Percentiles rank a stretch among this genome's conserved stretches.
Evolutionary conservation across 37 sponge, comb jelly and placozoan species (phyloP).

Genomic region (Petrosia ficiformis): DNA sequence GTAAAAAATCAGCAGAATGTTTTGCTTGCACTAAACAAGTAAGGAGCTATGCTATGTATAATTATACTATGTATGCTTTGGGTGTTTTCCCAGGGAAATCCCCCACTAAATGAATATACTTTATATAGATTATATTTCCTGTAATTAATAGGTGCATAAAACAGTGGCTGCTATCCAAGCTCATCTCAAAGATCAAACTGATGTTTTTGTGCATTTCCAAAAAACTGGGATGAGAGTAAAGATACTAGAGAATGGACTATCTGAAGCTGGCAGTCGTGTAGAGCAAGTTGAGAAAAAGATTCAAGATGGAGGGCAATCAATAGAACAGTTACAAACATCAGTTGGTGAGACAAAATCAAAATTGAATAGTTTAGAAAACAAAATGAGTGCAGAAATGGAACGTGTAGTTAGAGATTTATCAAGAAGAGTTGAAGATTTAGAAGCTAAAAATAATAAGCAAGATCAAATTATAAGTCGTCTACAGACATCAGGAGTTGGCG

Average conservation of each 20-base stretch:
- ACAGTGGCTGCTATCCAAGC: neutral
- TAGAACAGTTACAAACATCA: no score
- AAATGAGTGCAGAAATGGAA: no score
- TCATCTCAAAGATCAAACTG: neutral
- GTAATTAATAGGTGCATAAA: neutral
- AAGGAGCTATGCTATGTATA: constrained; percentile 22
- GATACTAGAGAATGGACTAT: neutral
- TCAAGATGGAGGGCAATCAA: no score
- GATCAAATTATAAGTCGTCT: neutral
- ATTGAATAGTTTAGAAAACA: no score
- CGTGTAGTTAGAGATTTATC: neutral
- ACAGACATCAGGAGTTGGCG: neutral
- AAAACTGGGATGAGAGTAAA: neutral
- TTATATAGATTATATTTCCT: neutral
- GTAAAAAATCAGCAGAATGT: neutral
- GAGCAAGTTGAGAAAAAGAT: no score
- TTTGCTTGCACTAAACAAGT: neutral
- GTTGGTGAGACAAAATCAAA: no score
- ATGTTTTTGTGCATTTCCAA: neutral
- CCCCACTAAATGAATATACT: neutral
- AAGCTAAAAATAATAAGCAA: neutral
- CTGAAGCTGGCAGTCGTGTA: no score
- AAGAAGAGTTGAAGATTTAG: neutral
- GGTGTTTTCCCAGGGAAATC: constrained; percentile 21
- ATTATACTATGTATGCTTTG: constrained; percentile 6